Conservation (phyloP, 2,888 invertebrate genomes). For the Thelaira solivaga region DNA sequence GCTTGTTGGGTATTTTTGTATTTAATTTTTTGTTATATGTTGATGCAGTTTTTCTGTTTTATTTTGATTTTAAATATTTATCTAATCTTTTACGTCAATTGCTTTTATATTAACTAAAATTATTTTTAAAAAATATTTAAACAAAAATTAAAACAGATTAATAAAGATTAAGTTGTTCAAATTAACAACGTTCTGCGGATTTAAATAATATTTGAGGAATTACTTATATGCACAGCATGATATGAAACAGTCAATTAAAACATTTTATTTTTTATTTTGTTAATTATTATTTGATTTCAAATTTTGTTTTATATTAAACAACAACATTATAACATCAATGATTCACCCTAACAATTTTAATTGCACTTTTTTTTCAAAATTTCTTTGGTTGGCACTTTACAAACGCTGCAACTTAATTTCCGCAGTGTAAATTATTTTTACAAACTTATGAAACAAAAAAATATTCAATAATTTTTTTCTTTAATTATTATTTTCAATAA, state of each 20-base stretch:
- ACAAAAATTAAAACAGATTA: neutral
- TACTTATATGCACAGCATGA: neutral
- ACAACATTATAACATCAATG: too few relatives aligned
- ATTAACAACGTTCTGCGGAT: neutral
- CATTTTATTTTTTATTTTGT: constrained; percentile 19
- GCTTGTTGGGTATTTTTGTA: constrained; percentile 10
- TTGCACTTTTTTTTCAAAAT: constrained; percentile 4
- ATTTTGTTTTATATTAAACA: neutral
- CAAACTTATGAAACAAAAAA: too few relatives aligned
- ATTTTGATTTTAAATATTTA: constrained; percentile 8
- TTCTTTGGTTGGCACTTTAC: neutral
- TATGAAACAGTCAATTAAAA: constrained; percentile 28
- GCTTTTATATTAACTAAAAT: constrained; percentile 17
- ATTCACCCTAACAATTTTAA: constrained; percentile 31
- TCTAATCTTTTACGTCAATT: constrained; percentile 52
- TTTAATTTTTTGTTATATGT: constrained; percentile 43
- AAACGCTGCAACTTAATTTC: constrained; percentile 27
- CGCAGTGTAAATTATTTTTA: constrained; percentile 6
- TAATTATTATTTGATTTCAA: neutral
- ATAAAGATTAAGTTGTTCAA: neutral
- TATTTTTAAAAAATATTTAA: constrained; percentile 1
- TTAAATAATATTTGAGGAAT: neutral
- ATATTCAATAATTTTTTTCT: neutral
- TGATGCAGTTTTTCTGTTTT: constrained; percentile 17
- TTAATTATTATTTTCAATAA: neutral